These are phyloP conservation scores for Pipistrellus nathusii DNA, from an alignment of 2,797 vertebrate species.

Conservation along the genomic window DNA sequence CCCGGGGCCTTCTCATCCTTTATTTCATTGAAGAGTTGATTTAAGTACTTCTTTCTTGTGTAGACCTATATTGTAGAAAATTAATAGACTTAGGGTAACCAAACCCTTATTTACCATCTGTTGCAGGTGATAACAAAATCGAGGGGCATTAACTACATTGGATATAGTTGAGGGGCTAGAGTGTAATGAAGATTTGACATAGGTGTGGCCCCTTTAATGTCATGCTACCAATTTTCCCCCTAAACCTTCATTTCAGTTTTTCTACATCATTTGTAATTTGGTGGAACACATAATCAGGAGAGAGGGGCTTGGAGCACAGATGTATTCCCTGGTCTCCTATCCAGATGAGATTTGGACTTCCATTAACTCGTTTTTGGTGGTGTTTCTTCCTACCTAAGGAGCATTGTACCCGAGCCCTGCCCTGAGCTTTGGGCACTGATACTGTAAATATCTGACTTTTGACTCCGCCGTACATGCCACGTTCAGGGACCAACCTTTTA, in stretches of 20 bases:
- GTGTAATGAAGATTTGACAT: not conserved
- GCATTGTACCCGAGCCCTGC: not conserved
- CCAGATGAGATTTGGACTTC: not conserved
- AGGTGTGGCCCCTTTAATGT: not conserved
- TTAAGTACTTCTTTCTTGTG: not conserved
- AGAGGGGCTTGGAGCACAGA: not conserved
- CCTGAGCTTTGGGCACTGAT: not conserved
- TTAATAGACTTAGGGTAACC: not conserved
- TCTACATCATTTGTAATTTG: not conserved
- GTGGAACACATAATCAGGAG: not conserved
- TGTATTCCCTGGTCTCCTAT: not conserved
- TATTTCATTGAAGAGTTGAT: not conserved
- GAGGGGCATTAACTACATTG: not conserved
- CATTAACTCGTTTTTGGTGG: slow-evolving; percentile 5
- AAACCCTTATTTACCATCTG: not conserved
- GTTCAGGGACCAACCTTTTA: not conserved
- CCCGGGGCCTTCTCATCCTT: too few relatives aligned
- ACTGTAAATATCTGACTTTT: not conserved
- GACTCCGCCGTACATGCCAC: not conserved
- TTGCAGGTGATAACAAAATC: not conserved
- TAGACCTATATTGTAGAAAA: slow-evolving; percentile 45
- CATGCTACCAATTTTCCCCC: not conserved
- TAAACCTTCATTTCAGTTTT: not conserved
- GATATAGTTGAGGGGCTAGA: not conserved
- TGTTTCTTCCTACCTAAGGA: not conserved